Base-by-base conservation (phyloP, 2,113 vertebrate species). In the Tyto alba region DNA sequence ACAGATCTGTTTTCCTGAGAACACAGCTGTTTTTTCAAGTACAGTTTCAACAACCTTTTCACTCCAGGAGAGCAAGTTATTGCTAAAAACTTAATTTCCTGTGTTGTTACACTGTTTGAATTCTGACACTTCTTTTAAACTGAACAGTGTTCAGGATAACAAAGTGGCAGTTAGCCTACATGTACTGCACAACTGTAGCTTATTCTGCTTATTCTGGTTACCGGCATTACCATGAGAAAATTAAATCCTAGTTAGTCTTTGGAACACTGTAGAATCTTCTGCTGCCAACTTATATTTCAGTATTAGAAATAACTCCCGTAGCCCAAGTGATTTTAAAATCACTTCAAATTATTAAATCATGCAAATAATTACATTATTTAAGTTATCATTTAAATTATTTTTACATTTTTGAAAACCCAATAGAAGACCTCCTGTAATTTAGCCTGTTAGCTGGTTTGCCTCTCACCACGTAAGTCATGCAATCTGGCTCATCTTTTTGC, bases 401-500 rank as follows among this genome's bases (percentile, higher is more conserved):
- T 48, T 45, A 16, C 15, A 40, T 32, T 52, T 85, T 9, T 41
- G 47, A 89, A 80, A 81, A 11, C 2, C 20, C 53, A 67, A 59
- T 3, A n/a, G 27, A 11, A 91, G 16, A 62, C 23, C 50, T 57
- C n/a, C 30, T 50, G 55, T 57, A 63, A 71, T 72, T 74, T 40
- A 67, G 82, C 60, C 38, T 30, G 11, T 68, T 76, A 48, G 74
- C 90, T 62, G 50, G 25, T 82, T 38, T 81, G 75, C 78, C 88
- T 90, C 89, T 97, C 67, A 38, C 85, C 89, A 92, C 72, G 9
- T 47, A 50, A 85, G 85, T 34, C 85, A 89, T 50, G 68, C 85
- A 80, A 91, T 89, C 93, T 93, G 79, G 84, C 10, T 89, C 62
- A 82, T 94, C 94, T 90, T 97, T 96, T 85, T 94, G 86, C 66